Base-by-base conservation (phyloP, 2,888 invertebrate species). In the Epinotia ramella region DNA sequence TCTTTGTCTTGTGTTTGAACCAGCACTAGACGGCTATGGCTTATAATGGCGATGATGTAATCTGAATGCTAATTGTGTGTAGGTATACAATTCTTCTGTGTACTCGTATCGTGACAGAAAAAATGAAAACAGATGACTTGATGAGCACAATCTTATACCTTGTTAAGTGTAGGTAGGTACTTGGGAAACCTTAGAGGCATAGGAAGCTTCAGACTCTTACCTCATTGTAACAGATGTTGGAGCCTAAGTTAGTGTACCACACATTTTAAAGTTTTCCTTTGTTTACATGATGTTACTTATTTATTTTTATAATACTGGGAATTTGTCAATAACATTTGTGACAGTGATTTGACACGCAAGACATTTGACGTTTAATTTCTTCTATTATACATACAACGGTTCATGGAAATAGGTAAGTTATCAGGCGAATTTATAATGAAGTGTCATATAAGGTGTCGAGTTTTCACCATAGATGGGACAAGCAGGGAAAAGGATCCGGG, bases 401-500 rank as follows among this genome's bases (percentile, higher is more conserved):
- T 56, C 5, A n/a, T 11, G 28, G 9, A 53, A 65, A 16, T 49
- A 28, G n/a, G 28, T 56, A 12, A 24, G n/a, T 33, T 64, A 64
- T 64, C 20, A 7, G 16, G 16, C 46, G 0, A 60, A 16, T 60
- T 59, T 24, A 33, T 65, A 56, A 56, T 33, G 33, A 40, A 44
- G 11, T 64, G 20, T 64, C 44, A 24, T 7, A 46, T 20, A 64
- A 66, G 18, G 66, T 66, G 28, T 66, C 53, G 5, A 66, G 53
- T 18, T 46, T 46, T 69, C 59, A 46, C n/a, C 60, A 18, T n/a
- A 49, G 63, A 33, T 53, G 53, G 66, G 70, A 16, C 13, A 20
- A 40, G 60, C 44, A 56, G 24, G 53, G 53, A 66, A 28, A 49
- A 49, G 70, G 74, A 53, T 28, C 65, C 76, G 60, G 78, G 75